These are phyloP conservation scores for Sylvicola fuscatus DNA, from an alignment of 2,888 invertebrate genomes.

Conservation along the genomic window DNA sequence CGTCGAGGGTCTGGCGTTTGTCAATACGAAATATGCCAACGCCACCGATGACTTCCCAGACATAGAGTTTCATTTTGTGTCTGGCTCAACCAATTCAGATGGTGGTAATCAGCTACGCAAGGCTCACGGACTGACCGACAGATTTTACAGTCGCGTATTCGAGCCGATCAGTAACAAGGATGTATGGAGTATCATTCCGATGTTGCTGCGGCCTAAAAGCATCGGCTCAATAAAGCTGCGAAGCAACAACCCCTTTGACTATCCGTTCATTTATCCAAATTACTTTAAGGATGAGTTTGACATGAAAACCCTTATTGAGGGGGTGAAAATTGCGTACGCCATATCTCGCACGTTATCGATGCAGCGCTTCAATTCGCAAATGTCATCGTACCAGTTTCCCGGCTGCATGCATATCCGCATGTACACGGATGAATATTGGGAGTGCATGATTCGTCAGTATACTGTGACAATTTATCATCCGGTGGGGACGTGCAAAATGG, in stretches of 20 bases:
- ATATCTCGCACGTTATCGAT: conserved; percentile 63
- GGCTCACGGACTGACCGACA: conserved; percentile 53
- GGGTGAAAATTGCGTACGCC: conserved; percentile 64
- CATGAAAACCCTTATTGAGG: conserved; percentile 58
- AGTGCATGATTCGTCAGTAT: conserved; percentile 69
- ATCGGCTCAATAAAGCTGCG: conserved; percentile 62
- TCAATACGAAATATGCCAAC: conserved; percentile 71
- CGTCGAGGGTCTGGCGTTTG: conserved; percentile 75
- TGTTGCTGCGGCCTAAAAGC: conserved; percentile 67
- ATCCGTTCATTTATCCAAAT: conserved; percentile 81
- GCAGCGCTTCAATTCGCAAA: conserved; percentile 44
- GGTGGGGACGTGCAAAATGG: conserved; percentile 77
- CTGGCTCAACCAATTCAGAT: conserved; percentile 72
- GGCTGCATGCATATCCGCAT: conserved; percentile 46
- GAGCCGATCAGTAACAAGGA: conserved; percentile 55
- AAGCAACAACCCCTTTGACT: conserved; percentile 66
- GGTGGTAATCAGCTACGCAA: conserved; percentile 63
- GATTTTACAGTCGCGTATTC: conserved; percentile 54
- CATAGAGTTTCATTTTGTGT: conserved; percentile 74
- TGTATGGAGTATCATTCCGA: conserved; percentile 67
- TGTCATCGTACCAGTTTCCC: conserved; percentile 53
- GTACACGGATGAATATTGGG: conserved; percentile 63
- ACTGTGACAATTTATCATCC: conserved; percentile 74
- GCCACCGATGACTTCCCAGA: conserved; percentile 66
- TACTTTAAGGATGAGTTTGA: conserved; percentile 70